These are phyloP conservation scores for Drymodes brunneopygia DNA, from an alignment of 2,113 vertebrate genomes.

Conservation along the genomic window DNA sequence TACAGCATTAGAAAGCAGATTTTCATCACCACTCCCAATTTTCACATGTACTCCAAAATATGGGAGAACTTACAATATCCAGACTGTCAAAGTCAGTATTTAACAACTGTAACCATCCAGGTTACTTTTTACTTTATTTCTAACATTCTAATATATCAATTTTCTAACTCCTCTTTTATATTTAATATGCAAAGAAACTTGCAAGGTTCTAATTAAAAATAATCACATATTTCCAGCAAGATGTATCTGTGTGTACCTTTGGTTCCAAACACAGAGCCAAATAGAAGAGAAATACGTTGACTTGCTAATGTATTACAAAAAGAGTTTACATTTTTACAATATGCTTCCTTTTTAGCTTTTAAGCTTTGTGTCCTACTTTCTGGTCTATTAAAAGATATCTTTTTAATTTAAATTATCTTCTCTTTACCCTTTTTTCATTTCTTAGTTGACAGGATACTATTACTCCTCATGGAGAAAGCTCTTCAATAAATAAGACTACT, in stretches of 20 bases:
- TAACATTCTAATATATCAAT: neutral
- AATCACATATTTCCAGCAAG: neutral
- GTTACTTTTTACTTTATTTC: neutral
- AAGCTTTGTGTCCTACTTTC: neutral
- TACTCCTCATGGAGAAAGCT: neutral
- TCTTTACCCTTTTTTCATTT: neutral
- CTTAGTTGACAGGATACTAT: neutral
- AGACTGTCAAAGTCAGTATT: neutral
- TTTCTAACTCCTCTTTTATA: neutral
- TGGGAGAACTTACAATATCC: neutral
- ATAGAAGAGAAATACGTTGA: neutral
- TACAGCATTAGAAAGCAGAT: neutral
- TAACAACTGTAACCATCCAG: neutral
- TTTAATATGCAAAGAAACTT: constrained; percentile 28
- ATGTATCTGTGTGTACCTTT: neutral
- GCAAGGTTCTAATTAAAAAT: neutral
- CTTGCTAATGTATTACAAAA: neutral
- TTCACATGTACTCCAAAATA: neutral
- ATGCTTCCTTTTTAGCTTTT: neutral
- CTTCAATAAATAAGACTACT: neutral
- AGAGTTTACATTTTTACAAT: neutral
- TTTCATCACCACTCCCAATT: neutral
- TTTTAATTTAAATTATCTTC: constrained; percentile 9
- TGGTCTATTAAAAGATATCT: neutral
- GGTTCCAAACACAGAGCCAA: neutral